Percentiles rank a stretch among this genome's conserved stretches.
phyloP scores from a whole-genome alignment of 2,888 invertebrate species.

The Heliothis peltigera region DNA sequence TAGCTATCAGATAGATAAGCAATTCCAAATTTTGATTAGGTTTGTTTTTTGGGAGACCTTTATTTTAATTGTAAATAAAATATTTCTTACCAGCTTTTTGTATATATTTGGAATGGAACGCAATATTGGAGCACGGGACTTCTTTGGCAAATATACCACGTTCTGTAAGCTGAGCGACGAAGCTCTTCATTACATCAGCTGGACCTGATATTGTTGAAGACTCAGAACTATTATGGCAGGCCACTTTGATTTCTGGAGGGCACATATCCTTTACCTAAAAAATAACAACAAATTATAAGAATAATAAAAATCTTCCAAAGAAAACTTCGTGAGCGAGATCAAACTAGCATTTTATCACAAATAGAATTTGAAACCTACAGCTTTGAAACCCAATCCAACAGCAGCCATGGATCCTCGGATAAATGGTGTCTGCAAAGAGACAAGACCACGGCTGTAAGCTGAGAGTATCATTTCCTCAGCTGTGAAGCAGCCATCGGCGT shows the following conservation, averaged over 20 bases:
- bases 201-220: constrained; percentile 95
- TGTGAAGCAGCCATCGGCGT: constrained; percentile 91
- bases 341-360: too few relatives aligned
- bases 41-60: too few relatives aligned
- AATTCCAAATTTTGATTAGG: too few relatives aligned
- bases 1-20: too few relatives aligned
- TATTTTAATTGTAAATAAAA: too few relatives aligned
- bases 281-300: too few relatives aligned
- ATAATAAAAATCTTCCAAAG: too few relatives aligned
- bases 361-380: too few relatives aligned
- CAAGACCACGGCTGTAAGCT: constrained; percentile 94
- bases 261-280: constrained; percentile 66
- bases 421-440: constrained; percentile 91
- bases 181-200: constrained; percentile 88
- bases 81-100: constrained; percentile 88
- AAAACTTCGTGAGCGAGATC: too few relatives aligned
- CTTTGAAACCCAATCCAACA: constrained; percentile 91
- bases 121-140: constrained; percentile 92
- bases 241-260: constrained; percentile 92
- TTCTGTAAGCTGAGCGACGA: constrained; percentile 81
- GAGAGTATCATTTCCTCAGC: constrained; percentile 94
- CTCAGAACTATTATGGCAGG: constrained; percentile 94
- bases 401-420: constrained; percentile 96
- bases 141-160: constrained; percentile 72
- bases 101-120: constrained; percentile 94